Base-by-base conservation (phyloP, 2,797 vertebrate species). In the Bufotes viridis region DNA sequence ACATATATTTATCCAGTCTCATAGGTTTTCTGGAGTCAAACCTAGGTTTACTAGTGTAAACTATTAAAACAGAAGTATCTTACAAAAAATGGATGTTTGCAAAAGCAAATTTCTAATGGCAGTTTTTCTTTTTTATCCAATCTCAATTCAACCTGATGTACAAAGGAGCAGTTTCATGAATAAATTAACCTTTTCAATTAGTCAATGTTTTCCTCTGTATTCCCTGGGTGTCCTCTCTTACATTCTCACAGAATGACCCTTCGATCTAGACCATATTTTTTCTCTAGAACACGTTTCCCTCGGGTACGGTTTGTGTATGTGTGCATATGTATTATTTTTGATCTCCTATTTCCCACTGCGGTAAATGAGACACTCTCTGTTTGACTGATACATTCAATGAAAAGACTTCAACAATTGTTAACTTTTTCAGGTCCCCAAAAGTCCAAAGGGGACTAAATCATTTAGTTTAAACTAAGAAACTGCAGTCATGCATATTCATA, bases 111-210 rank as follows among this genome's bases (percentile, higher is more conserved):
- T 85, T 81, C 87, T 24, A 65, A 57, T 58, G 42, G 55, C n/a
- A 18, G 29, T 34, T 34, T 49, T 42, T 88, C n/a, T 82, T 79
- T 84, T 29, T 81, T 65, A 75, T 85, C 82, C 74, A 51, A 12
- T 81, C 87, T 88, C 87, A 81, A 65, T 85, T 81, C 82, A 79
- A 84, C 81, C 53, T 22, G 65, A 72, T 85, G 81, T 78, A 79
- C 74, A 89, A 67, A 86, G 72, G 24, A 75, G 70, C 53, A 67
- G 34, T 82, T 89, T 79, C 72, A 86, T 86, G 88, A 89, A 89
- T 89, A 86, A 89, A 86, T 89, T 87, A 89, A 87, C 88, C 88
- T 89, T 86, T 87, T 82, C 88, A 89, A 89, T 89, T 89, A 89
- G 88, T 61, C 29, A 26, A 63, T 83, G 55, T 29, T 76, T 69